Percentiles rank a stretch among this genome's conserved stretches.
These are phyloP conservation scores for Aphelenchoides fujianensis DNA, from an alignment of 1,140 invertebrate genomes.

Conservation along the genomic window DNA sequence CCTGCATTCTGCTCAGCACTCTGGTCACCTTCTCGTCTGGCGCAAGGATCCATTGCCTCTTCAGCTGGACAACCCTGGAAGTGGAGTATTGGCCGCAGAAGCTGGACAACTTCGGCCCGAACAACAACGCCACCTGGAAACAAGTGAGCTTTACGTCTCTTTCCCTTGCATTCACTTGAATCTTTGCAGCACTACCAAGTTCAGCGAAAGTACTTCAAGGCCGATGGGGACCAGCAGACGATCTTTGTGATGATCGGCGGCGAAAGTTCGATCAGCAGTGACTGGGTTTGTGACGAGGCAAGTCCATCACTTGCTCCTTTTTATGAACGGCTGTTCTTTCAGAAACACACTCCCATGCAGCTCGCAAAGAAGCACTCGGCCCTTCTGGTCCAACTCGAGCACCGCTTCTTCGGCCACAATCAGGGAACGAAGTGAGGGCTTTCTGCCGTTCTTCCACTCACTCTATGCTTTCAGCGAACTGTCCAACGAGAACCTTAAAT, in stretches of 20 bases:
- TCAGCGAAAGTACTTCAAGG: not conserved
- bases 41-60: too few species aligned
- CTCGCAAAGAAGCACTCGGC: not conserved
- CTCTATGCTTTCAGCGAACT: not conserved
- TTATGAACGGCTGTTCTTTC: not conserved
- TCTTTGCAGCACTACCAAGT: conserved; percentile 37
- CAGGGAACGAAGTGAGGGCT: not conserved
- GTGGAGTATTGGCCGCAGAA: not conserved
- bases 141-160: not conserved
- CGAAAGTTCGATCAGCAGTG: not conserved
- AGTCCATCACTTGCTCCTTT: too few species aligned
- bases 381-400: conserved; percentile 12
- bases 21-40: too few species aligned
- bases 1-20: too few species aligned
- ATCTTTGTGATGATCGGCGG: conserved; percentile 3
- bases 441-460: not conserved
- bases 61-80: not conserved
- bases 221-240: not conserved
- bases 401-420: conserved; percentile 8
- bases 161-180: not conserved
- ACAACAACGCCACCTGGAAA: not conserved
- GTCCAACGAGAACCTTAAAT: not conserved
- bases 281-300: too few species aligned
- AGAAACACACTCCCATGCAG: conserved; percentile 3
- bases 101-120: not conserved